Base-by-base conservation (phyloP, 2,113 vertebrate species). In the Sander vitreus region DNA sequence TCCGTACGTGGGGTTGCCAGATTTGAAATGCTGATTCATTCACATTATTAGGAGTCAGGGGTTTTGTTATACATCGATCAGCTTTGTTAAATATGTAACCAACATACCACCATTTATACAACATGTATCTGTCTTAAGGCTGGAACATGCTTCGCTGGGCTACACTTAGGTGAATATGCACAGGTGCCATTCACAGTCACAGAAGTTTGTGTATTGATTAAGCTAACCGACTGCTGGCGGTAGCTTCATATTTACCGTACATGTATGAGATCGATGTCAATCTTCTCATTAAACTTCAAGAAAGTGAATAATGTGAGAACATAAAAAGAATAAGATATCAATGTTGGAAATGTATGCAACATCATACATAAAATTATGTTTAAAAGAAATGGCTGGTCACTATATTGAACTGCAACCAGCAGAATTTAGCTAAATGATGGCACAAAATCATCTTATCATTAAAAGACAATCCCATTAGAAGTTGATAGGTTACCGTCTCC, bases 21-120 rank as follows among this genome's bases (percentile, higher is more conserved):
- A 80, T 79, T 64, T 51, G 18, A 67, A 86, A 59, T 23, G 57
- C 4, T 64, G 16, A 60, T 51, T 81, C 50, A 55, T 80, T 33
- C 21, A 45, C 27, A 65, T 58, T 58, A 48, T 25, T 8, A 15
- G 6, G 30, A n/a, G 39, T 27, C 5, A 8, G 18, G 70, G 15
- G 6, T 39, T 21, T 19, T 12, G 19, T 25, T 55, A 55, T 27
- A 4, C 25, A 23, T 70, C 6, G 2, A 14, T 48, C 43, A 62
- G 13, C 48, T 5, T 43, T 53, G 50, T 43, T 43, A 8, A 13
- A 25, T 55, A 68, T 68, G 6, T 19, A 15, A 30, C 5, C 43
- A 58, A 4, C n/a, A 33, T 71, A 15, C 43, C 57, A n/a, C 3
- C 11, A 14, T 30, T 33, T 50, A 8, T 75, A 23, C 12, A 78